Conservation (phyloP, 1,140 invertebrate genomes). For the Bombus turneri region DNA sequence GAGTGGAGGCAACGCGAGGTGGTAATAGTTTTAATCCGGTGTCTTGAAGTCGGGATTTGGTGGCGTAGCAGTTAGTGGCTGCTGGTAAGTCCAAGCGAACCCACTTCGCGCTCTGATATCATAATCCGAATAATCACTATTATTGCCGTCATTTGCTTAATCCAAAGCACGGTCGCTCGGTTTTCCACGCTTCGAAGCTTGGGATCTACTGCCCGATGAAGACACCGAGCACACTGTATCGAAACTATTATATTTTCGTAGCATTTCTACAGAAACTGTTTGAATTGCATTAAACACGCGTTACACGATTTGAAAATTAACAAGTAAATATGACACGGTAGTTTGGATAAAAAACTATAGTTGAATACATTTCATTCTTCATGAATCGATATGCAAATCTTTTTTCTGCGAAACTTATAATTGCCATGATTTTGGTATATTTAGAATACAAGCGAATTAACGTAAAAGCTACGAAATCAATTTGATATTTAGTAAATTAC, state of each 20-base stretch:
- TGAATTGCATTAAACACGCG: background rate
- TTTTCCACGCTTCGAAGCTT: constrained; percentile 36
- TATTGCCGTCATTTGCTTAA: constrained; percentile 83
- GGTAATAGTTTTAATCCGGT: constrained; percentile 83
- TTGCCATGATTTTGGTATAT: too few relatives aligned
- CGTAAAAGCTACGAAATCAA: too few relatives aligned
- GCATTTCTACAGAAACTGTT: background rate
- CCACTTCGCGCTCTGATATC: constrained; percentile 82
- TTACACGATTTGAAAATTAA: background rate
- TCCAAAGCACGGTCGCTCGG: constrained; percentile 66
- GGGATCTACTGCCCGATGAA: constrained; percentile 39
- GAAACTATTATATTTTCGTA: background rate
- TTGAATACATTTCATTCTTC: too few relatives aligned
- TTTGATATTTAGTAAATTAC: too few relatives aligned
- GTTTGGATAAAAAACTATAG: too few relatives aligned
- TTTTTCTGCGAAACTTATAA: too few relatives aligned
- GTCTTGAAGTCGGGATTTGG: constrained; percentile 83
- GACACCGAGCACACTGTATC: constrained; percentile 24
- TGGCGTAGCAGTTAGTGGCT: constrained; percentile 79
- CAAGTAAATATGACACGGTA: too few relatives aligned
- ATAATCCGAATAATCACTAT: constrained; percentile 84
- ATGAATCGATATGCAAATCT: too few relatives aligned
- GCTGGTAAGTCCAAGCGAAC: constrained; percentile 76
- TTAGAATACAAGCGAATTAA: too few relatives aligned
- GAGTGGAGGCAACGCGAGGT: constrained; percentile 63